Conservation (phyloP, 2,797 vertebrate species). For the Aulostomus chinensis region DNA sequence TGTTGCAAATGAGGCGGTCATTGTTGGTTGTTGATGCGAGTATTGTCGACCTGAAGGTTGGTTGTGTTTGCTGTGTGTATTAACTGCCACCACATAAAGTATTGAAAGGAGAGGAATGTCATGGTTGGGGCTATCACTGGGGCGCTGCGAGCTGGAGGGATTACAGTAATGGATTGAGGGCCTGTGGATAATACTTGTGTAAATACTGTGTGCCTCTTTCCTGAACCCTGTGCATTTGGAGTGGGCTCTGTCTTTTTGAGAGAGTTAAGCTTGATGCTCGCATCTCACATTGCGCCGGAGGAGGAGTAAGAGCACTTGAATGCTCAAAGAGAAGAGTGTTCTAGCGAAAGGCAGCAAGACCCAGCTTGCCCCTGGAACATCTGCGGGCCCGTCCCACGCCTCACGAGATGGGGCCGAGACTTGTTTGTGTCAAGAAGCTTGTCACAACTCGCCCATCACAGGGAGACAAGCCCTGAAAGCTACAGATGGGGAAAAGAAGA, state of each 20-base stretch:
- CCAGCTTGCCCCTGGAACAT: slow-evolving; percentile 92
- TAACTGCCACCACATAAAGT: slow-evolving; percentile 51
- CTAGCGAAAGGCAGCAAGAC: slow-evolving; percentile 92
- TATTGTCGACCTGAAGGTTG: slow-evolving; percentile 55
- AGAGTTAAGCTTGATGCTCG: slow-evolving; percentile 76
- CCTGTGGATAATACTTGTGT: slow-evolving; percentile 79
- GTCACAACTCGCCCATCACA: slow-evolving; percentile 86
- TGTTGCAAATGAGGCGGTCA: slow-evolving; percentile 39
- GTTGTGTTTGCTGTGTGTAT: slow-evolving; percentile 66
- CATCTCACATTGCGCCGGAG: slow-evolving; percentile 85
- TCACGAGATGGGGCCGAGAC: slow-evolving; percentile 92
- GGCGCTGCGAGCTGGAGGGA: slow-evolving; percentile 64
- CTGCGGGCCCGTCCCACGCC: slow-evolving; percentile 94
- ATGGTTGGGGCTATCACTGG: slow-evolving; percentile 57
- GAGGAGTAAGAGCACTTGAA: slow-evolving; percentile 73
- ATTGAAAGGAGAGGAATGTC: slow-evolving; percentile 66
- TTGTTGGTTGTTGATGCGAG: slow-evolving; percentile 45
- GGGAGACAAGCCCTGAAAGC: slow-evolving; percentile 77
- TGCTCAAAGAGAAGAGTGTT: slow-evolving; percentile 94
- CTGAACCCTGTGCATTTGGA: slow-evolving; percentile 78
- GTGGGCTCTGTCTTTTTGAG: slow-evolving; percentile 72
- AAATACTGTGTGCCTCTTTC: slow-evolving; percentile 78
- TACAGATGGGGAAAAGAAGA: slow-evolving; percentile 62
- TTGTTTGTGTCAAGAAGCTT: slow-evolving; percentile 94
- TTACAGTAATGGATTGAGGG: slow-evolving; percentile 82